Base-by-base conservation (phyloP, 1,140 invertebrate genomes). In the Drosophila burlai region DNA sequence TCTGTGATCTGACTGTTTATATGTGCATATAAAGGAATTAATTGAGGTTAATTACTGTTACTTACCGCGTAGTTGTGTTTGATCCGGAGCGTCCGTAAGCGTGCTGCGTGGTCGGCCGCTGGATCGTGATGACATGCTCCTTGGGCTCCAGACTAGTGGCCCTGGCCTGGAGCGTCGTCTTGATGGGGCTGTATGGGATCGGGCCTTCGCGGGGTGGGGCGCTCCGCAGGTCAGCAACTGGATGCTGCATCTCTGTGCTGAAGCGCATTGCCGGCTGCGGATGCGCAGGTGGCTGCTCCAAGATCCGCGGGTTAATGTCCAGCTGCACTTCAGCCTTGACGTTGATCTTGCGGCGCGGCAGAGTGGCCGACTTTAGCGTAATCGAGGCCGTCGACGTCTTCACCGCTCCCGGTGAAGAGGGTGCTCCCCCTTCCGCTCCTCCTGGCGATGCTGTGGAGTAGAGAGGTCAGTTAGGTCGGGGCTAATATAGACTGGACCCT, bases 101-200 rank as follows among this genome's bases (percentile, higher is more conserved):
- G 10, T 81, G 81, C 62, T 92, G 91, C 34, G 81, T 89, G 45
- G 92, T 92, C 5, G 94, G 90, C 71, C 95, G 91, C 69, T 94
- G 94, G 77, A 96, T 95, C n/a, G 95, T 95, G 79, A 96, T 96
- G 65, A 96, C 95, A 42, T 95, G 93, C 91, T 96, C 95, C 71
- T 94, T 94, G 38, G 92, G 92, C 77, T 93, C 92, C 34, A 93
- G 62, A 31, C 92, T 93, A 4, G 84, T 89, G 34, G 92, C 90
- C 42, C 92, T 76, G 42, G 79, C 62, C 65, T 90, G 91, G 52
- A 92, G n/a, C 21, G 80, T 62, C n/a, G 83, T 83, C 58, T 86
- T 91, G 50, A 93, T 81, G 50, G 92, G 92, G 40, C 90, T 92
- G 66, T 91, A 93, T 11, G 92, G 87, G 24, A 81, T 66, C 38